These are phyloP conservation scores for Cyphomyrus discorhynchus DNA, from an alignment of 2,113 vertebrate species.

Conservation along the genomic window DNA sequence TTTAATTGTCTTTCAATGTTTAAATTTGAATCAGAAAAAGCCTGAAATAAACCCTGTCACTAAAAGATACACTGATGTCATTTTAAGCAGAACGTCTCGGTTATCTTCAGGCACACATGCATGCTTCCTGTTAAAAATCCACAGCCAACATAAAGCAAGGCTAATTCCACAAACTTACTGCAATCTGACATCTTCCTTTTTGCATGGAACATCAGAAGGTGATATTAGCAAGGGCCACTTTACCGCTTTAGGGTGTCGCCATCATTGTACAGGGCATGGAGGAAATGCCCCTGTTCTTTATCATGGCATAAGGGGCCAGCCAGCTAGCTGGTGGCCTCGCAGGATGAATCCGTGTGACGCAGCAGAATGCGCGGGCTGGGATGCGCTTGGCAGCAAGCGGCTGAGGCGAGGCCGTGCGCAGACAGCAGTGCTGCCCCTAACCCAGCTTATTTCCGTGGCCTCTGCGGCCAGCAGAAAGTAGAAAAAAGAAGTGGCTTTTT, in stretches of 20 bases:
- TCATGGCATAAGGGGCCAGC: neutral
- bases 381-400: neutral
- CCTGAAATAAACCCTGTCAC: neutral
- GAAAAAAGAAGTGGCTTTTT: neutral
- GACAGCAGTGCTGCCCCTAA: neutral
- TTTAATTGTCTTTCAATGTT: neutral
- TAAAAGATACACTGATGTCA: neutral
- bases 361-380: neutral
- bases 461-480: neutral
- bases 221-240: neutral
- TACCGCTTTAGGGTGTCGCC: neutral
- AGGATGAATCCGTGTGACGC: neutral
- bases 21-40: neutral
- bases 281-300: slow-evolving; percentile 3
- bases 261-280: neutral
- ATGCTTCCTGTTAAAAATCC: neutral
- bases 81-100: neutral
- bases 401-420: neutral
- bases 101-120: neutral
- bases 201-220: neutral
- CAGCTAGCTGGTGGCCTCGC: neutral
- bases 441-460: neutral
- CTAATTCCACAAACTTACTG: neutral
- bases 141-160: neutral
- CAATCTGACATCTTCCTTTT: neutral